Evolutionary conservation across 2,797 vertebrate genomes (phyloP), one percentile per base, ranked within the genome.

Genomic region (Neopelma chrysocephalum): DNA sequence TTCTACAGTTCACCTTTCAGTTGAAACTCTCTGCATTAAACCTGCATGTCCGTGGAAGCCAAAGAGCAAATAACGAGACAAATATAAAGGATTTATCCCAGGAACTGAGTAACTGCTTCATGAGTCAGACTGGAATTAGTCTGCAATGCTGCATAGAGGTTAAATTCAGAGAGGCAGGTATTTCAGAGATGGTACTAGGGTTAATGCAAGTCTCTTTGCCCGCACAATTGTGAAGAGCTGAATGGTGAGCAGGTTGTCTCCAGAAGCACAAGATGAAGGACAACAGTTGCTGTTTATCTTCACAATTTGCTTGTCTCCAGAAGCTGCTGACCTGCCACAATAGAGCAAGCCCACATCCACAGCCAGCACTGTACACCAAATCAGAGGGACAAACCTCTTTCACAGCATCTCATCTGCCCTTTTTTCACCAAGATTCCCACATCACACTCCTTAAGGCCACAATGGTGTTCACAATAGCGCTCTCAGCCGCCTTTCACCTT

Each of bases 11-110:
- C 91, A 95, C 78, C 82, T 65, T 93, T 64, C 60, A 50, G 34
- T 14, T 50, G 15, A 84, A 87, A 82, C 48, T 68, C 78, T 12
- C 38, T 58, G 69, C 79, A 64, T 72, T 89, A 50, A 53, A 78
- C 27, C 50, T 72, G 12, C 15, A 64, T 0, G 12, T 43, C 56
- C 38, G 36, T 10, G 27, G 47, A 96, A 89, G 79, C n/a, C 56
- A 58, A 75, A 87, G 50, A 84, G 43, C 69, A 89, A 90, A 45
- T 34, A 92, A 87, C 0, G 1, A 16, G 43, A 89, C 29, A 78
- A 89, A 85, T 36, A 79, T 1, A 53, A 95, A 40, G 64, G 45
- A 36, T 92, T 91, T 88, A 78, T 68, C 90, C 58, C 29, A 82
- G 83, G 34, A 90, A 69, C 57, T n/a, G 51, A 93, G 43, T 36